A percentile compares a stretch with the other conserved stretches of the same genome.
Conservation (phyloP, 1,140 invertebrate species). For the Drosophila leontia region DNA sequence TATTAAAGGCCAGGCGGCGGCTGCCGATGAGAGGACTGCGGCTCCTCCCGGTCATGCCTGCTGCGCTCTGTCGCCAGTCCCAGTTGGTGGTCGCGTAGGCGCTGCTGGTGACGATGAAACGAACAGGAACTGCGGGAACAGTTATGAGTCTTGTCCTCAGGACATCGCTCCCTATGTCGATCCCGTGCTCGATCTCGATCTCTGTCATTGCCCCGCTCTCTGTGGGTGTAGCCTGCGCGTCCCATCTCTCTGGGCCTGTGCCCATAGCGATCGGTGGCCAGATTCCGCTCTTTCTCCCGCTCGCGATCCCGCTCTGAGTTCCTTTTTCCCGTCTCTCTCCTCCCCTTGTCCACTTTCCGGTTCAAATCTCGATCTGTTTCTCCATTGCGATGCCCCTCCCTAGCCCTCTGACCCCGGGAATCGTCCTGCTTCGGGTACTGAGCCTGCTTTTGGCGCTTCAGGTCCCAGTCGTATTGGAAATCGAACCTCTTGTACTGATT, state of each 20-base stretch:
- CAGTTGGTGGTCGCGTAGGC: background rate
- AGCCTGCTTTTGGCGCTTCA: constrained; percentile 8
- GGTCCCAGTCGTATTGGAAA: constrained; percentile 54
- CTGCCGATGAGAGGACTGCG: background rate
- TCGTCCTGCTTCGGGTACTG: background rate
- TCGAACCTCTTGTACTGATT: constrained; percentile 32
- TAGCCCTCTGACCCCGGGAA: background rate
- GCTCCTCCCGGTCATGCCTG: background rate
- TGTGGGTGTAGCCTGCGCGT: background rate
- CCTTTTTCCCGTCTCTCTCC: background rate
- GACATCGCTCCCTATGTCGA: background rate
- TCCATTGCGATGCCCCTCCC: background rate
- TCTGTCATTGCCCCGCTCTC: background rate
- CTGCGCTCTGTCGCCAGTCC: background rate
- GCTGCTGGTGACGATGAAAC: background rate
- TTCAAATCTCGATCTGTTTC: background rate
- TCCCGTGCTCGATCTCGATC: background rate
- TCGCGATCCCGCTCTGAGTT: background rate
- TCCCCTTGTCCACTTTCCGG: background rate
- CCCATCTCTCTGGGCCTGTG: background rate
- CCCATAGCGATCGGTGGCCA: constrained; percentile 1
- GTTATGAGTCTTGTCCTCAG: no score
- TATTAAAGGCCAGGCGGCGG: background rate
- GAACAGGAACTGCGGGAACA: constrained; percentile 5
- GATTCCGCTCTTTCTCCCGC: background rate